phyloP scores from a whole-genome alignment of 92 coral and sea anemone genomes.

The Palythoa heliodiscus region DNA sequence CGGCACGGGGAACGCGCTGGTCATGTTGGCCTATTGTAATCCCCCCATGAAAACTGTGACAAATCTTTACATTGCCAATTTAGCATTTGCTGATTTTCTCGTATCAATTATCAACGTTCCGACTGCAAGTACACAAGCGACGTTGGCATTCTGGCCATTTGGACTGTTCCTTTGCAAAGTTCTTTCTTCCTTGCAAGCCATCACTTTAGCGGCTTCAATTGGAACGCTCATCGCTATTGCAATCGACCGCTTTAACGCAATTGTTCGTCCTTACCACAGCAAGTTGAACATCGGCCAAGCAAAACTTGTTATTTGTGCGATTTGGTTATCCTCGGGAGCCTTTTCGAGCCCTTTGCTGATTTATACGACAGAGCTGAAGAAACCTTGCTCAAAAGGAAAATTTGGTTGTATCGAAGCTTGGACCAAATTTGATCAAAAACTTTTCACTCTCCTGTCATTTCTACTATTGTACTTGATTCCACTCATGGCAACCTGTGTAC shows the following conservation, averaged over 20 bases:
- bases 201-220: constrained; percentile 71
- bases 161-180: constrained; percentile 71
- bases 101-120: constrained; percentile 80
- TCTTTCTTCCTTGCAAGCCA: constrained; percentile 63
- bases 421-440: constrained; percentile 51
- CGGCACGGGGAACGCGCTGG: constrained; percentile 70
- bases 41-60: constrained; percentile 90
- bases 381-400: constrained; percentile 7
- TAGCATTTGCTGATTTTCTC: constrained; percentile 83
- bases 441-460: constrained; percentile 54
- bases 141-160: constrained; percentile 72
- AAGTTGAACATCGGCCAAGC: constrained; percentile 83
- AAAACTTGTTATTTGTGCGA: constrained; percentile 63
- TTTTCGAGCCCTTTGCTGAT: constrained; percentile 67
- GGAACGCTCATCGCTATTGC: constrained; percentile 87
- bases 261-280: constrained; percentile 82
- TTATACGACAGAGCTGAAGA: constrained; percentile 43
- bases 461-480: constrained; percentile 68
- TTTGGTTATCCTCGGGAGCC: constrained; percentile 69
- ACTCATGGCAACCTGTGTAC: constrained; percentile 61
- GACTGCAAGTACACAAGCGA: constrained; percentile 53
- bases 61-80: constrained; percentile 82
- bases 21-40: constrained; percentile 76
- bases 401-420: constrained; percentile 61
- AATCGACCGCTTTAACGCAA: constrained; percentile 78